These are phyloP conservation scores for Crax fasciolata DNA, from an alignment of 2,797 vertebrate genomes.

Conservation along the genomic window DNA sequence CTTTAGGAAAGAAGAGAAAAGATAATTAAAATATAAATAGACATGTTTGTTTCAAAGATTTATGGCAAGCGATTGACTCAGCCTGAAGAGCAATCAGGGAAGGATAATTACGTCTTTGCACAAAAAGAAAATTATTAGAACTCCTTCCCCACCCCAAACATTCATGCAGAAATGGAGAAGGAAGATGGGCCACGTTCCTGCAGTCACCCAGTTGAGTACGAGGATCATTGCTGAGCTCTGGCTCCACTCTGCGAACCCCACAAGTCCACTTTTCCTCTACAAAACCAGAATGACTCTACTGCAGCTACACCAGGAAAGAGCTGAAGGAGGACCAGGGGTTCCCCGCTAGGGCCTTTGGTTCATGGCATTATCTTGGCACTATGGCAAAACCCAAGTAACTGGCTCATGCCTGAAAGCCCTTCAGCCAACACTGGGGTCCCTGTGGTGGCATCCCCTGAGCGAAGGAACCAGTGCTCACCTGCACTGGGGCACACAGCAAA, in stretches of 20 bases:
- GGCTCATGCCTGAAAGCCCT: neutral
- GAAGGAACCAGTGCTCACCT: too few relatives aligned
- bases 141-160: neutral
- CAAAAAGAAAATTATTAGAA: neutral
- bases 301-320: too few relatives aligned
- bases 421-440: neutral
- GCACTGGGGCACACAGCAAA: neutral
- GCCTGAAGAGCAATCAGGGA: constrained; percentile 82
- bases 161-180: neutral
- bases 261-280: too few relatives aligned
- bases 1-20: constrained; percentile 65
- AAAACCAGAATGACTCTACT: neutral
- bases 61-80: constrained; percentile 73
- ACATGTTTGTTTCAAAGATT: constrained; percentile 84
- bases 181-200: neutral
- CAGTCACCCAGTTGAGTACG: fast-evolving
- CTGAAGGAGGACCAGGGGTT: neutral
- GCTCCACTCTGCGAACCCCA: too few relatives aligned
- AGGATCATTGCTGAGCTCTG: neutral
- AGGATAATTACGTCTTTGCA: constrained; percentile 74
- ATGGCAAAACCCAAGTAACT: neutral
- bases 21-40: constrained; percentile 85
- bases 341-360: neutral
- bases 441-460: neutral
- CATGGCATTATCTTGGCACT: too few relatives aligned